These are phyloP conservation scores for Bagarius yarrelli DNA, from an alignment of 2,113 vertebrate species.

Conservation along the genomic window DNA sequence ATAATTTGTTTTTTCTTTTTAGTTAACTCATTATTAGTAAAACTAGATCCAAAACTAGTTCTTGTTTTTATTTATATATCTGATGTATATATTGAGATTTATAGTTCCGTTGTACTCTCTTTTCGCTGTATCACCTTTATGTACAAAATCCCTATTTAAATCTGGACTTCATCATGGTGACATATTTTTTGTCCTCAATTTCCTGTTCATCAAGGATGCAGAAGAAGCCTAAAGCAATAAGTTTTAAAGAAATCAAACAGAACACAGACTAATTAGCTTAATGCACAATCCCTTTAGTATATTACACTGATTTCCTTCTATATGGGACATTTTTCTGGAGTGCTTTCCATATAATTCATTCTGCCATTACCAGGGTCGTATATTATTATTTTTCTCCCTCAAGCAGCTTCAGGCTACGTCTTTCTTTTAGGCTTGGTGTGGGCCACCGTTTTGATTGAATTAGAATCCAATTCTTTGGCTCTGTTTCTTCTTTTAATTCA, in stretches of 20 bases:
- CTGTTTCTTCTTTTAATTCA: slow-evolving; percentile 38
- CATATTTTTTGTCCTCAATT: not conserved
- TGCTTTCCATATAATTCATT: slow-evolving; percentile 36
- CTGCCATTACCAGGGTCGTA: slow-evolving; percentile 17
- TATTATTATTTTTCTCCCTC: slow-evolving; percentile 16
- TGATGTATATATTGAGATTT: too few relatives aligned
- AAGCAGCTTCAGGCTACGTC: slow-evolving; percentile 19
- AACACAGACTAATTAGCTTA: slow-evolving; percentile 40
- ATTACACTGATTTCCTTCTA: slow-evolving; percentile 33
- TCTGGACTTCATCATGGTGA: not conserved
- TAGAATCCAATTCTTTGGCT: slow-evolving; percentile 34
- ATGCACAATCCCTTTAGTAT: slow-evolving; percentile 30
- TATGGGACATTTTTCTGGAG: slow-evolving; percentile 21
- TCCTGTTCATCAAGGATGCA: not conserved
- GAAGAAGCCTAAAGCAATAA: slow-evolving; percentile 7
- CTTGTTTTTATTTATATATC: too few relatives aligned
- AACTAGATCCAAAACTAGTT: too few relatives aligned
- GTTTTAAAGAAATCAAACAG: not conserved
- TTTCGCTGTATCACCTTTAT: not conserved
- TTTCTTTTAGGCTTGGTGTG: slow-evolving; percentile 15
- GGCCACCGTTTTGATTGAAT: slow-evolving; percentile 31
- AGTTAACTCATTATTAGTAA: too few relatives aligned
- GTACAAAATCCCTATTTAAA: not conserved
- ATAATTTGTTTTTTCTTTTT: too few relatives aligned
- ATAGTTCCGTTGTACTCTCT: too few relatives aligned